Evolutionary conservation across 2,888 invertebrate genomes (phyloP), one percentile per base, ranked within the genome.

Genomic region (Diplolepis rosae): DNA sequence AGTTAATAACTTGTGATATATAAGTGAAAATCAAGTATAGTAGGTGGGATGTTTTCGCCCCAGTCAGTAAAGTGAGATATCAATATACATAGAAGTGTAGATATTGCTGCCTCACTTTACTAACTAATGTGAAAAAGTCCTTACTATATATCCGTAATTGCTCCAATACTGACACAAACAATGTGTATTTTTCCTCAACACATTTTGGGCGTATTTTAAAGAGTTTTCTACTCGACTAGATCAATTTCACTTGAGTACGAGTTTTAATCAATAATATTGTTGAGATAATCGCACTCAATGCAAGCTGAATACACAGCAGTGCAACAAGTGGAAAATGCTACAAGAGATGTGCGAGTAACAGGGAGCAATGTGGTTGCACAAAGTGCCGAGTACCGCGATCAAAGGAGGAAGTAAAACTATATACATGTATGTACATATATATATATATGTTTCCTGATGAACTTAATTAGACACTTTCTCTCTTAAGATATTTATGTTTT

Each of bases 291-390:
- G 35, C 61, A 61, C 61, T 61, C 24, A 61, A 61, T 61, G 39
- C 61, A 61, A 39, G 24, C 39, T 61, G 61, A 61, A 39, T 61
- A 61, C 61, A 61, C 61, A 61, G 61, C 13, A 61, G 39, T 61
- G 61, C 61, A 61, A 61, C 61, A 61, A 61, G 61, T 61, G 61
- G 61, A 61, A 61, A 61, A 61, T 61, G 39, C 61, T 61, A 61
- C 61, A 61, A 61, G 61, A 61, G 61, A 61, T 61, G 61, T 61
- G 61, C 61, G 61, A 61, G 39, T 39, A 61, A 61, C 61, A 61
- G 61, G 22, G 61, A 61, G 32, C 35, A 56, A 32, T 56, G 39
- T 35, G 35, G 35, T 35, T 61, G 39, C 24, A 61, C 61, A 61
- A 61, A 39, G 61, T 24, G 61, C n/a, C 39, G 24, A 61, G 61